Evolutionary conservation across 2,797 vertebrate genomes (phyloP).

Genomic region (Labroides dimidiatus): DNA sequence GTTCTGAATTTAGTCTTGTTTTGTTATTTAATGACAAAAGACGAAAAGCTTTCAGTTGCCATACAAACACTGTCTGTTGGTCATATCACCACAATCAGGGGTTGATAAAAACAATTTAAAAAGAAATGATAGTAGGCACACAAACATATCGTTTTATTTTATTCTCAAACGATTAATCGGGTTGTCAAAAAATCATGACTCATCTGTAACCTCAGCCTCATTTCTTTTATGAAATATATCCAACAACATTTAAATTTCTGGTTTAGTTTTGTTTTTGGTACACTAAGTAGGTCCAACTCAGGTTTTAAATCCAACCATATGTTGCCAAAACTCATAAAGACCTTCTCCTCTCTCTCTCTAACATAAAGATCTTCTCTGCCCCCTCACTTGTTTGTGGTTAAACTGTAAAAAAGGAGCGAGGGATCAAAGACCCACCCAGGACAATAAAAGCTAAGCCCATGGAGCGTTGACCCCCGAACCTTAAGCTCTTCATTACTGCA

Average conservation of each 20-base stretch:
- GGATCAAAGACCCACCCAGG: constrained; percentile 68
- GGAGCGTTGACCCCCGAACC: constrained; percentile 65
- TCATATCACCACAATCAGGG: too few species aligned
- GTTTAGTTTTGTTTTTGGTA: constrained; percentile 23
- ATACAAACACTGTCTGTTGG: too few species aligned
- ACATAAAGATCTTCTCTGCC: constrained; percentile 29
- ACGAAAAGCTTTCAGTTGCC: too few species aligned
- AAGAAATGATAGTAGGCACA: too few species aligned
- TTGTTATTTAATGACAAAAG: too few species aligned
- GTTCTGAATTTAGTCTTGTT: too few species aligned
- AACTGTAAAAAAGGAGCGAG: constrained; percentile 43
- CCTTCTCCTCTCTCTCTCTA: constrained; percentile 15
- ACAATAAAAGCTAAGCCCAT: constrained; percentile 71
- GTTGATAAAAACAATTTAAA: too few species aligned
- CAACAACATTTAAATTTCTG: constrained; percentile 1
- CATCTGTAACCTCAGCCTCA: background rate
- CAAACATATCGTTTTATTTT: too few species aligned
- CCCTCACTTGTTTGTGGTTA: constrained; percentile 57
- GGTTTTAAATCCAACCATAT: constrained; percentile 21
- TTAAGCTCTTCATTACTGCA: constrained; percentile 77
- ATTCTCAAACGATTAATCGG: too few species aligned
- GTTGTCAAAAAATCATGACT: too few species aligned
- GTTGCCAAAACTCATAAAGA: constrained; percentile 38
- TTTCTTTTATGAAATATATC: too few species aligned
- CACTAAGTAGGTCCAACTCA: background rate